A percentile compares a stretch with the other conserved stretches of the same genome.
phyloP scores from a whole-genome alignment of 2,888 invertebrate species.

The Camponotus fellah region DNA sequence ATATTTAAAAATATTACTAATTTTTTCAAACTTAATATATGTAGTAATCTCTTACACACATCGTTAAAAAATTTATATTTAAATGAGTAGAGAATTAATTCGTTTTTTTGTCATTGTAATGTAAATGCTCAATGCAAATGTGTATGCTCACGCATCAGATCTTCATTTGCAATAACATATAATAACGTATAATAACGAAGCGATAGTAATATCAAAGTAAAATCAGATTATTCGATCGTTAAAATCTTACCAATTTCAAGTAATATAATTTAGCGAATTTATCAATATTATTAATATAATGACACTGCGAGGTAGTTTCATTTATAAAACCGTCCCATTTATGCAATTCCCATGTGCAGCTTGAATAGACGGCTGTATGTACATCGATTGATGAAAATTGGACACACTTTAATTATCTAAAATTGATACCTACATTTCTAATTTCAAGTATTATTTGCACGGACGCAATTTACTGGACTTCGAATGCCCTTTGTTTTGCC shows the following conservation, averaged over 20 bases:
- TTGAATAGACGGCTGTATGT: slow-evolving; percentile 1
- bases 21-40: not conserved
- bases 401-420: not conserved
- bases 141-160: not conserved
- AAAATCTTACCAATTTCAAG: slow-evolving; percentile 6
- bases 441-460: not conserved
- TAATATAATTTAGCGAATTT: not conserved
- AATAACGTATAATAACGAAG: not conserved
- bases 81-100: not conserved
- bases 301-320: slow-evolving; percentile 26
- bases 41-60: not conserved
- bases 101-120: not conserved
- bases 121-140: not conserved
- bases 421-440: not conserved
- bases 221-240: not conserved
- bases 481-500: no score
- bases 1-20: not conserved
- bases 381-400: not conserved
- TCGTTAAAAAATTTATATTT: not conserved
- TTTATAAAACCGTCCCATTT: slow-evolving; percentile 37
- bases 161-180: not conserved
- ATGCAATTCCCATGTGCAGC: slow-evolving; percentile 4
- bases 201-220: no score
- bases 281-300: not conserved
- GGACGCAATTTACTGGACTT: no score